Evolutionary conservation across 2,113 vertebrate species (phyloP), one percentile per base, ranked within the genome.

Genomic region (Bucco capensis): DNA sequence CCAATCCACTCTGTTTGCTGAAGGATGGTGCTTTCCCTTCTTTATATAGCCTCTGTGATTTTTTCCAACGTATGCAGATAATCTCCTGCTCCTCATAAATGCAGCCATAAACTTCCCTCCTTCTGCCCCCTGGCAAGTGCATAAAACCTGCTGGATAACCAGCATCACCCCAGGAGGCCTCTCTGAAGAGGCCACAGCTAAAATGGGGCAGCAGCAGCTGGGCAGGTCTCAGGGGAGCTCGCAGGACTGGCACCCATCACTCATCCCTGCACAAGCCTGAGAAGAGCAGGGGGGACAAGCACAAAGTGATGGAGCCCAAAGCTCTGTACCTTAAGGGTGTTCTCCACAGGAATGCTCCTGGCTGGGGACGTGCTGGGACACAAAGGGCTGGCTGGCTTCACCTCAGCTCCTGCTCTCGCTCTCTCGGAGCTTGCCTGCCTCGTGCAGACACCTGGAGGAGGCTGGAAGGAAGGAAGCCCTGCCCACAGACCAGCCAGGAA

Each of bases 31-130:
- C 93, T 93, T 80, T n/a, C 85, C 90, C 58, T 46, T 82, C 85
- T 86, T 93, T 94, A 88, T 62, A 70, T 2, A 66, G 86, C 82
- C 80, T 69, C 70, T 44, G 80, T 91, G 90, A 70, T 93, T 94
- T 93, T 42, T 94, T 86, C 65, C 66, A 75, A 89, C 2, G 1
- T 88, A 94, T 94, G 95, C 80, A 96, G 95, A 95, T 93, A 90
- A 93, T 94, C 86, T 93, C 83, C 67, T 30, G 64, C 92, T 91
- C 73, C 90, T 93, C 91, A 73, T 92, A 95, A 95, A 94, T 0
- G 24, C 85, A 65, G 70, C 90, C 62, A 82, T 95, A 94, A 96
- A 93, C 83, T 72, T 71, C 28, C 80, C 80, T 94, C 88, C 83
- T 62, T 84, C 87, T 90, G 84, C 69, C 92, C 92, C 84, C 67